These are phyloP conservation scores for Platysteira castanea DNA, from an alignment of 2,113 vertebrate species.

Conservation along the genomic window DNA sequence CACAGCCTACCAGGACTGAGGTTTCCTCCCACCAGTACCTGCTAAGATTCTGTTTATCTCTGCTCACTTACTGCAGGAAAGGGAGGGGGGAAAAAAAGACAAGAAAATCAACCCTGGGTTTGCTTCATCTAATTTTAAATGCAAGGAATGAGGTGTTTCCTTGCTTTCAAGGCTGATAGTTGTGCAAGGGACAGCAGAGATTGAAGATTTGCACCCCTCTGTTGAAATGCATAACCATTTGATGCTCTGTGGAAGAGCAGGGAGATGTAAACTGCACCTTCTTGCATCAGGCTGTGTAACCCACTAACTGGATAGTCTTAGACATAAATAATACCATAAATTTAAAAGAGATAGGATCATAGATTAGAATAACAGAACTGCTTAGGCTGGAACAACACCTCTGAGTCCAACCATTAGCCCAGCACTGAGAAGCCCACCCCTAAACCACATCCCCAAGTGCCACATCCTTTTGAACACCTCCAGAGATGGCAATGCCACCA, in stretches of 20 bases:
- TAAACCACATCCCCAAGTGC: neutral
- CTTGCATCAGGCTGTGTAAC: neutral
- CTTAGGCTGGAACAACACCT: neutral
- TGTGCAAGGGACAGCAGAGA: neutral
- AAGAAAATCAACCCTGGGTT: neutral
- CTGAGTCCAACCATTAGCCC: neutral
- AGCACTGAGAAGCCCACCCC: neutral
- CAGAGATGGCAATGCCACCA: neutral
- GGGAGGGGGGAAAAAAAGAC: rapidly evolving
- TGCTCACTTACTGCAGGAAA: neutral
- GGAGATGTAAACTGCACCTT: neutral
- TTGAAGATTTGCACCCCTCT: neutral
- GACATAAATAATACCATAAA: neutral
- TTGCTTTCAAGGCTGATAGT: neutral
- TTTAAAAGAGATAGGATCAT: neutral
- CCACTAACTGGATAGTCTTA: neutral
- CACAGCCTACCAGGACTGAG: neutral
- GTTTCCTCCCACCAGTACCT: neutral
- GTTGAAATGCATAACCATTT: neutral
- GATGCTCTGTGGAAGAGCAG: neutral
- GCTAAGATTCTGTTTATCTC: neutral
- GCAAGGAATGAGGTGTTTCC: neutral
- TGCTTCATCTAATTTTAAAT: neutral
- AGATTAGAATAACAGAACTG: neutral
- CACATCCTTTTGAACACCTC: neutral